Evolutionary conservation across 2,113 vertebrate species (phyloP).

Genomic region (Paralichthys olivaceus): DNA sequence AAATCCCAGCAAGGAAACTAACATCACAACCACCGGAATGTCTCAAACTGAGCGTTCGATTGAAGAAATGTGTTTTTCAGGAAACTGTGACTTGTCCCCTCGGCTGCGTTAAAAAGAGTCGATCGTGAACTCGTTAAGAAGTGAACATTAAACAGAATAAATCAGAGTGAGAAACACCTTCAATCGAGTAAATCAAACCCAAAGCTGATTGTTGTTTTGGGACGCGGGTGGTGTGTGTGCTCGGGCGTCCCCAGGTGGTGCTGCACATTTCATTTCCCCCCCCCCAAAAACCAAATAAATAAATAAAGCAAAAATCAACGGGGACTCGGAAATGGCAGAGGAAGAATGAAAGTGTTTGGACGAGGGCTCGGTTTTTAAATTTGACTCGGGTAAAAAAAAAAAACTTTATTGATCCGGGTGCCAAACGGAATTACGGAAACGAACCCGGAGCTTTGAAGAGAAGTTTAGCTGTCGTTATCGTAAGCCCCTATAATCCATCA

Average conservation of each 20-base stretch:
- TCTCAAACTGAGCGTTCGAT: no score
- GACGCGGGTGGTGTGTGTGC: not conserved
- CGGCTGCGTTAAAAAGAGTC: not conserved
- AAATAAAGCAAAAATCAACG: conserved; percentile 23
- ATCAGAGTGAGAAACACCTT: conserved; percentile 45
- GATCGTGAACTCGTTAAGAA: conserved; percentile 1
- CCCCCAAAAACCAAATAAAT: conserved; percentile 3
- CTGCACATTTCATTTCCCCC: conserved; percentile 42
- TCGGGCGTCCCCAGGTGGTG: conserved; percentile 37
- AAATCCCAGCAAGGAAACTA: no score
- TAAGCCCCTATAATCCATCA: conserved; percentile 78
- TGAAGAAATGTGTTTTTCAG: no score
- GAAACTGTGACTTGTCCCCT: no score
- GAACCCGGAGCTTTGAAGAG: conserved; percentile 68
- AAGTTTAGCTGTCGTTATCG: conserved; percentile 77
- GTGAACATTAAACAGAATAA: conserved; percentile 43
- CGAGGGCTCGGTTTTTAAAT: conserved; percentile 46
- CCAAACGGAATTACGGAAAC: conserved; percentile 71
- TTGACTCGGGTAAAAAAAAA: conserved; percentile 43
- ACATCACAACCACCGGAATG: no score
- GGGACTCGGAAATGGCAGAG: conserved; percentile 45
- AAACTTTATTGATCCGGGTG: conserved; percentile 76
- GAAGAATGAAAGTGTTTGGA: conserved; percentile 62
- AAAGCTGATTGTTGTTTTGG: conserved; percentile 7
- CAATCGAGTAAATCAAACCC: conserved; percentile 44